Percentiles rank a stretch among this genome's conserved stretches.
phyloP scores from a whole-genome alignment of 1,140 invertebrate species.

The Nephotettix cincticeps region DNA sequence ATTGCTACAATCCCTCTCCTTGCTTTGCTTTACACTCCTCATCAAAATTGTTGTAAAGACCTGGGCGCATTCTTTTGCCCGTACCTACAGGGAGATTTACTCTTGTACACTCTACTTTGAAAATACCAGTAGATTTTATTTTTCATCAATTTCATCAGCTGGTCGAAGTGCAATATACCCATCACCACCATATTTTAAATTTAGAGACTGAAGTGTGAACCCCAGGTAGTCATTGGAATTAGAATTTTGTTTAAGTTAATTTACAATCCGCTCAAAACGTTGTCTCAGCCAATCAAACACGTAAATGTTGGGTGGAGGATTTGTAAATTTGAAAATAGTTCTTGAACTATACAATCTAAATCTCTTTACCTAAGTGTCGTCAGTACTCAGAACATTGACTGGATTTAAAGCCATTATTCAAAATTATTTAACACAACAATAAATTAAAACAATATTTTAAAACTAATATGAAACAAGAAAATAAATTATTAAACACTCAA shows the following conservation, averaged over 20 bases:
- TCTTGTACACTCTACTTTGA: conserved; percentile 1
- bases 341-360: background rate
- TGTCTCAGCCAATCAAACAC: background rate
- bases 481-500: too few relatives aligned
- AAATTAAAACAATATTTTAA: too few relatives aligned
- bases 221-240: background rate
- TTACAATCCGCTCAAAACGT: background rate
- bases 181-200: background rate
- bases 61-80: background rate
- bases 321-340: background rate
- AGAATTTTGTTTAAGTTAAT: background rate
- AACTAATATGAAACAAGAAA: too few relatives aligned
- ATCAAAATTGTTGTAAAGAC: conserved; percentile 2
- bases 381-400: background rate
- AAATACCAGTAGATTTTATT: background rate
- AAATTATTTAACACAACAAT: too few relatives aligned
- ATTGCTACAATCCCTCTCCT: conserved; percentile 13
- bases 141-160: background rate
- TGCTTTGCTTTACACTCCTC: too few relatives aligned
- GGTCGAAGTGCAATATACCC: background rate
- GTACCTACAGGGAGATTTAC: background rate
- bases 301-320: background rate
- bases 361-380: background rate
- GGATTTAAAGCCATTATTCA: background rate
- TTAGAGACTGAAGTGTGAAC: background rate